Evolutionary conservation across 2,888 invertebrate genomes (phyloP).

Genomic region (Fragum whitleyi): DNA sequence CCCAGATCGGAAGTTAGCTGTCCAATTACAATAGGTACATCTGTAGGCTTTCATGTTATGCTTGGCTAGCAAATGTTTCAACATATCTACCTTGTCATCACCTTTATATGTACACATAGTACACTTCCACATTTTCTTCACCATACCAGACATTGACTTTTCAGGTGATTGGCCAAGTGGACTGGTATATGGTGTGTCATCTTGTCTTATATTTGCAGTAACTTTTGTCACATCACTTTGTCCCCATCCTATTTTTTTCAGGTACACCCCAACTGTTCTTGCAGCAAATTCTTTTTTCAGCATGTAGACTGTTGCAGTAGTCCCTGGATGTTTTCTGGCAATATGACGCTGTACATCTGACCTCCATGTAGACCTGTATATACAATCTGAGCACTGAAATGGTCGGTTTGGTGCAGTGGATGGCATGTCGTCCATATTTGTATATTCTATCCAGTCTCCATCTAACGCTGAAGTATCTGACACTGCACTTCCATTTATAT

Average conservation of each 20-base stretch:
- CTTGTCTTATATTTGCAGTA: neutral
- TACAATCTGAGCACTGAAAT: constrained; percentile 96
- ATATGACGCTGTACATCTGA: constrained; percentile 99
- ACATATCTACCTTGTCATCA: constrained; percentile 75
- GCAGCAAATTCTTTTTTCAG: constrained; percentile 73
- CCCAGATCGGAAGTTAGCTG: constrained; percentile 84
- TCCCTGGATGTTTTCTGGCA: constrained; percentile 86
- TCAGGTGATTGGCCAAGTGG: constrained; percentile 31
- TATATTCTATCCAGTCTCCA: neutral
- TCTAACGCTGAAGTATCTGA: neutral
- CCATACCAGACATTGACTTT: constrained; percentile 37
- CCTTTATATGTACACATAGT: constrained; percentile 92
- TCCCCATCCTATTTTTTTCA: constrained; percentile 23
- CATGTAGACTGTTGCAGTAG: constrained; percentile 71
- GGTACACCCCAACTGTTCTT: constrained; percentile 24
- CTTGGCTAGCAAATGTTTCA: constrained; percentile 78
- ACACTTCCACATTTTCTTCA: constrained; percentile 89
- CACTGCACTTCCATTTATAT: neutral
- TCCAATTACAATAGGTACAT: constrained; percentile 84
- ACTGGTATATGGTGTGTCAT: neutral
- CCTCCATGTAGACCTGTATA: constrained; percentile 97
- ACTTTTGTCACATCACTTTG: neutral
- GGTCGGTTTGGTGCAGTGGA: constrained; percentile 47
- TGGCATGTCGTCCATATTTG: neutral
- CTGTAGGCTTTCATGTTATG: constrained; percentile 79